Evolutionary conservation across 1,140 invertebrate genomes (phyloP), one percentile per base, ranked within the genome.

Genomic region (Bombus waltoni): DNA sequence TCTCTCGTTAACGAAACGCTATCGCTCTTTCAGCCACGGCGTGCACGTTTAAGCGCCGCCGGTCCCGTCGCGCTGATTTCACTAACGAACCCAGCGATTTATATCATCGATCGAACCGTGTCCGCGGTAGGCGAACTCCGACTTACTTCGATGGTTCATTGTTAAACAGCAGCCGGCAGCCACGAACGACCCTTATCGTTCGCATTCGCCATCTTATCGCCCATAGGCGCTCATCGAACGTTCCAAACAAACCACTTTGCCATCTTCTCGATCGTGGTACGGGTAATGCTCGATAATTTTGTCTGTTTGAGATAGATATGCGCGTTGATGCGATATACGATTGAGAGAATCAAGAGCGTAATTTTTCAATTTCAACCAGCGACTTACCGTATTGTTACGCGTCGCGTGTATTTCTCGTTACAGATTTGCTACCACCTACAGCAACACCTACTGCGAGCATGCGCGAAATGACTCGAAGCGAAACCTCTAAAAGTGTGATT

Each of bases 51-150:
- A 83, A 90, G 62, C 80, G 91, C 91, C 90, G 84, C 83, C 89
- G 90, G 90, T 91, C 77, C 70, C 90, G 81, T 85, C 57, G 75
- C 86, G 85, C 86, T 91, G 87, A 91, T 92, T 92, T 92, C 86
- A 92, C 91, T 92, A 92, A 92, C 92, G 91, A 92, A 92, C 86
- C 83, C 89, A 70, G 71, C 89, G 87, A 92, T 92, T 92, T 92
- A 92, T 92, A 90, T 88, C 75, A 74, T 79, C 74, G 82, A 83
- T 35, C 83, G 84, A 88, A 80, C 82, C 73, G 86, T 83, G 65
- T 84, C 88, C 84, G 88, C 83, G 85, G 88, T 86, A 90, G 82
- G 88, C 81, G 83, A 86, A 76, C 87, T 71, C 78, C 65, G 59
- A 78, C 66, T 88, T 70, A 87, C 76, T 53, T 53, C 70, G 71